phyloP scores from a whole-genome alignment of 2,113 vertebrate species.

The Grus americana region DNA sequence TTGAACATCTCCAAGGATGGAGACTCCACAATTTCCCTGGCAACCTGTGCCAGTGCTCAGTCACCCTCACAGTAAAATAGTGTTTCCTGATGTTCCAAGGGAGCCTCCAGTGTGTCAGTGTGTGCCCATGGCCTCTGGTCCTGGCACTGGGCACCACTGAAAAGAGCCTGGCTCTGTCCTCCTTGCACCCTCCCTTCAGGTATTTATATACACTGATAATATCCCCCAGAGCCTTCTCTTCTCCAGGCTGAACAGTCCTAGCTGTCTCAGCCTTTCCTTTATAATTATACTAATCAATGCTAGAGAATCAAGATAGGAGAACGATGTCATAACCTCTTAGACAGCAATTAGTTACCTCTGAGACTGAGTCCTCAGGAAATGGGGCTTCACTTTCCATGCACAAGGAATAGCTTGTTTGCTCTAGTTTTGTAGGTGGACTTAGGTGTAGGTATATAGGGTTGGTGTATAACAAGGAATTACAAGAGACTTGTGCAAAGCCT shows the following conservation, averaged over 20 bases:
- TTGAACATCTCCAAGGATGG: not conserved
- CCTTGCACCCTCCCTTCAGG: not conserved
- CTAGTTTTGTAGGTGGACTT: not conserved
- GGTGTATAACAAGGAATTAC: not conserved
- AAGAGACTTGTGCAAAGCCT: not conserved
- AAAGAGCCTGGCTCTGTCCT: not conserved
- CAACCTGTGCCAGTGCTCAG: not conserved
- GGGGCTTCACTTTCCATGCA: not conserved
- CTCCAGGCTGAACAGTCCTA: not conserved
- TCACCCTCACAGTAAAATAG: not conserved
- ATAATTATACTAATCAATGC: rapidly evolving
- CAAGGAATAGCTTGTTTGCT: not conserved
- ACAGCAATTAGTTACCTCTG: not conserved
- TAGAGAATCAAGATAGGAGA: not conserved
- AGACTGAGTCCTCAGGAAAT: not conserved
- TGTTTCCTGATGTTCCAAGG: not conserved
- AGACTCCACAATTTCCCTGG: not conserved
- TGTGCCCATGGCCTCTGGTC: not conserved
- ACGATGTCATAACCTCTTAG: not conserved
- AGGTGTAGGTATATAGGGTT: not conserved
- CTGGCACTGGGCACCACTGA: not conserved
- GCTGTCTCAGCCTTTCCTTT: not conserved
- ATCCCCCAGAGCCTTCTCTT: not conserved
- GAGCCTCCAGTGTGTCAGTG: not conserved
- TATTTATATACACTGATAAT: not conserved